Conservation (phyloP, 2,888 invertebrate genomes). For the Tiliacea citrago region DNA sequence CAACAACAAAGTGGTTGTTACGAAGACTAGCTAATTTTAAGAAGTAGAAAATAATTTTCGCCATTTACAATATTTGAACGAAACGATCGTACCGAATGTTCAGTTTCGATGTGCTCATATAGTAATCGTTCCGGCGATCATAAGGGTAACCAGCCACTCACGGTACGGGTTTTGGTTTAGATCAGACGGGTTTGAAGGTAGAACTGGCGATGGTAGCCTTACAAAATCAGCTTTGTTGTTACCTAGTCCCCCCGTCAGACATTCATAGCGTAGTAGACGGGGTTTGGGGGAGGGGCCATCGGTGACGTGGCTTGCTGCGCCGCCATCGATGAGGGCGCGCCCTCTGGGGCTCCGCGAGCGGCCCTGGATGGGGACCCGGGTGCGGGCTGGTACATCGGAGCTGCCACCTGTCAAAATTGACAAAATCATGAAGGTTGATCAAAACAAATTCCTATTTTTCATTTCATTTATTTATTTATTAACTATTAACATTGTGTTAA, state of each 20-base stretch:
- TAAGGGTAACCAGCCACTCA: neutral
- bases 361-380: constrained; percentile 92
- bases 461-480: too few relatives aligned
- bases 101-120: neutral
- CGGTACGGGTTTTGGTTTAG: neutral
- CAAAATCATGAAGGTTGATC: neutral
- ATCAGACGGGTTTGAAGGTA: neutral
- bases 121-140: neutral
- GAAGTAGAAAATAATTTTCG: neutral
- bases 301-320: constrained; percentile 89
- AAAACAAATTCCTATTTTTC: neutral
- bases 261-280: constrained; percentile 96
- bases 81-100: neutral
- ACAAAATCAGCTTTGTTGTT: constrained; percentile 35
- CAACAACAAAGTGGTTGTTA: neutral
- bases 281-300: constrained; percentile 86
- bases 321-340: constrained; percentile 85
- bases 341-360: constrained; percentile 93
- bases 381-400: constrained; percentile 88
- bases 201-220: neutral
- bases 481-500: too few relatives aligned
- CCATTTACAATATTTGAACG: neutral
- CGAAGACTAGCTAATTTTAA: too few relatives aligned
- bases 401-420: constrained; percentile 78
- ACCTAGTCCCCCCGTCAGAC: constrained; percentile 94